Percentiles rank a stretch among this genome's conserved stretches.
Conservation (phyloP, 2,888 invertebrate species). For the Pollenia labialis region DNA sequence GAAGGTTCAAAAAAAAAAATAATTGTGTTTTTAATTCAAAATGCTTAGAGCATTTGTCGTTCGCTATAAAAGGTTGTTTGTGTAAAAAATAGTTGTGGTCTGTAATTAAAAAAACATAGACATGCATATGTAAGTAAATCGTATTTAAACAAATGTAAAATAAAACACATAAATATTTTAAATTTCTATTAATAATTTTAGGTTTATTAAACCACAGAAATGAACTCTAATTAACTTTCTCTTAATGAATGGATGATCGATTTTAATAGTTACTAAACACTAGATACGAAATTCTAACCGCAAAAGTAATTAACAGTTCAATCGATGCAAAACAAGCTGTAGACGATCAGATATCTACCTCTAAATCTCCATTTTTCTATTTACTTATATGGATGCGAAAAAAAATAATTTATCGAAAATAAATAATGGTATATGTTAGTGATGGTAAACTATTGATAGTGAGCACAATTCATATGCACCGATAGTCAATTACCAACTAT, state of each 20-base stretch:
- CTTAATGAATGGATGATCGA: slow-evolving; percentile 28
- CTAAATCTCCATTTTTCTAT: neutral
- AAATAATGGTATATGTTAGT: too few species aligned
- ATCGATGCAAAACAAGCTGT: neutral
- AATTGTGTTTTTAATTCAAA: slow-evolving; percentile 36
- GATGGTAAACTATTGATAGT: too few species aligned
- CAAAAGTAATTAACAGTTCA: slow-evolving; percentile 43
- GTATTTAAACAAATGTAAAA: slow-evolving; percentile 8
- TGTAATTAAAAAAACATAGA: slow-evolving; percentile 55
- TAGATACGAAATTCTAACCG: slow-evolving; percentile 51
- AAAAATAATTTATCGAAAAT: too few species aligned
- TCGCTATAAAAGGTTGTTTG: slow-evolving; percentile 63
- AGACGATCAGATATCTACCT: neutral
- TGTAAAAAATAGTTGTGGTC: slow-evolving; percentile 44
- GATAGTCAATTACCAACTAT: too few species aligned
- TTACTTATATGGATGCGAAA: too few species aligned
- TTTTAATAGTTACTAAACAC: slow-evolving; percentile 11
- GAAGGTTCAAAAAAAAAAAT: slow-evolving; percentile 57
- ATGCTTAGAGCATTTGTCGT: slow-evolving; percentile 70
- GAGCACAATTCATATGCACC: too few species aligned
- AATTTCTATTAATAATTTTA: slow-evolving; percentile 45
- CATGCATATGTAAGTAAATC: neutral
- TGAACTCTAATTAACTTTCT: slow-evolving; percentile 41
- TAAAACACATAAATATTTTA: neutral
- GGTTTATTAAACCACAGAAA: slow-evolving; percentile 34